Evolutionary conservation across 2,113 vertebrate species (phyloP), one percentile per base, ranked within the genome.

Genomic region (Callocephalon fimbriatum): DNA sequence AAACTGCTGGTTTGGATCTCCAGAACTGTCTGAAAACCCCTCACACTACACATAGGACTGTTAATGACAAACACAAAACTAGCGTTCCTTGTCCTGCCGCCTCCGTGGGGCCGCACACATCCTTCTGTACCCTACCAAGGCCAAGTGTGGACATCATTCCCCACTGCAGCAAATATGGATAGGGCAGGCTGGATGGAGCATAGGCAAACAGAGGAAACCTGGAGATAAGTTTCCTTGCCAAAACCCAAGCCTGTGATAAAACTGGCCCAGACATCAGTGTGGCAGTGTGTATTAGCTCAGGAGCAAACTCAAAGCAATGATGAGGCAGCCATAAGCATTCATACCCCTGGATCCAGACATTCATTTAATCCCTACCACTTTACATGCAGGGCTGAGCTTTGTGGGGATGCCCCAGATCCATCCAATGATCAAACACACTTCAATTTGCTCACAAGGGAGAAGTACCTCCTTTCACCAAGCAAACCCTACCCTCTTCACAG

Each of bases 31-130:
- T 4, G 11, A 32, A 81, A 84, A 54, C 0, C 10, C 58, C 67
- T 86, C 7, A 4, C 12, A 9, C 62, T 21, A 2, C 7, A 2
- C 45, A 2, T 1, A 15, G 54, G 62, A 13, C 15, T 26, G 8
- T 44, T 58, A 32, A 21, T 5, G 32, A 15, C 56, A 71, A 88
- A 54, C 21, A 51, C 45, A n/a, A 62, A 74, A 6, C 31, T 21
- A 0, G 2, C 6, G 13, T 17, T 74, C 45, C 14, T 44, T 4
- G 3, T 27, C 79, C 35, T 51, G 66, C 32, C 4, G 1, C 38
- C 7, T 14, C 67, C 2, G 2, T 17, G 44, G n/a, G 8, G 0
- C 37, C 6, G 0, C 51, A 20, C 4, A 1, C 0, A 0, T 27
- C 87, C 65, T 38, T 15, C 58, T 56, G 71, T 37, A 31, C 82